Base-by-base conservation (phyloP, 1,140 invertebrate genomes). In the Zaprionus ghesquierei region DNA sequence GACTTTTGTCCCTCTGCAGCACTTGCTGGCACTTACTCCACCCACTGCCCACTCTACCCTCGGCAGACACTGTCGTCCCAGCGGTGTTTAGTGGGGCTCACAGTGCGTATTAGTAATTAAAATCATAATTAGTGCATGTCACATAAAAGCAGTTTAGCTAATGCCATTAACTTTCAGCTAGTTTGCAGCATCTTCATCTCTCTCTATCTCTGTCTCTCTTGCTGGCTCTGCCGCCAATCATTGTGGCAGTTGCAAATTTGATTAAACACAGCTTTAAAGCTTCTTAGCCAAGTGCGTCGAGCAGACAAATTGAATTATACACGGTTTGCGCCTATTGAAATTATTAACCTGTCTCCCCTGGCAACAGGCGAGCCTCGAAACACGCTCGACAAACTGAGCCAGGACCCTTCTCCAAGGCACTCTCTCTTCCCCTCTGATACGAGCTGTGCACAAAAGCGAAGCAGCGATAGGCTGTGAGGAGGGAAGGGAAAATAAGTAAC, bases 51-150 rank as follows among this genome's bases (percentile, higher is more conserved):
- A 5, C 27, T n/a, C 2, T 5, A 29, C 27, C 27, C 27, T 29
- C 5, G 25, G 25, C 25, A 35, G 13, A 8, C 2, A 15, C n/a
- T 15, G 35, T n/a, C 31, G 41, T 50, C 66, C 53, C 66, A 54
- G 22, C 9, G 59, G 59, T 70, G 44, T 75, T 70, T 75, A 70
- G 49, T 35, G 6, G 25, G 66, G 8, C 73, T 18, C 62, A 66
- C 62, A 72, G 61, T 71, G 73, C 73, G 69, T 75, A 75, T 75
- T 63, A 71, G 46, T 55, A 75, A 75, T 75, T 75, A 66, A 75
- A 72, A 61, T 60, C 56, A 75, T 75, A 75, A 75, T 75, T 65
- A 65, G 53, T 66, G 25, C 33, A 20, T 65, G 61, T 50, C 66
- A 64, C 54, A 59, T 72, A 35, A 72, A 75, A 75, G 65, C 72